These are phyloP conservation scores for Halichoeres trimaculatus DNA, from an alignment of 2,113 vertebrate species.

Conservation along the genomic window DNA sequence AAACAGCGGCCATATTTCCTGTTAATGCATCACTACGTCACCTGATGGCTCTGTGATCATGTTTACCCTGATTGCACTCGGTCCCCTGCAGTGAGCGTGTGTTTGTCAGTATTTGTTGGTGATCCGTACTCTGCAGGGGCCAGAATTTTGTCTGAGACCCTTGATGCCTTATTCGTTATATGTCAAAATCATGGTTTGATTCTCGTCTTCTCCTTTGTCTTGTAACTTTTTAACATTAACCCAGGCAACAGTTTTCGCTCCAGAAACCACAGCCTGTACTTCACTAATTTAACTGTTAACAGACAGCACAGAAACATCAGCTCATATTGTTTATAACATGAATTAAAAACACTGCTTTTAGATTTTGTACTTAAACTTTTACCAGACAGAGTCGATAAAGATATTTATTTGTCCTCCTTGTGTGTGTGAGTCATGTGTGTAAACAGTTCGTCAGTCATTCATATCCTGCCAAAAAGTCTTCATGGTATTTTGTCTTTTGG, in stretches of 20 bases:
- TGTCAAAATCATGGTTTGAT: slow-evolving; percentile 32
- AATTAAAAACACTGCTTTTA: slow-evolving; percentile 1
- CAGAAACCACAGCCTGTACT: background rate
- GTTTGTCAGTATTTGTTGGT: slow-evolving; percentile 6
- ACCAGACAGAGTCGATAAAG: background rate
- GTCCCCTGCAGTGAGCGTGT: slow-evolving; percentile 10
- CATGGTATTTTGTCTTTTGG: background rate
- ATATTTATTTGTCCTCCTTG: slow-evolving; percentile 37
- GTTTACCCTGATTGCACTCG: slow-evolving; percentile 39
- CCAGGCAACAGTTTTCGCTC: slow-evolving; percentile 1
- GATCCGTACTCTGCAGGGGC: slow-evolving; percentile 9
- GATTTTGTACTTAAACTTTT: background rate
- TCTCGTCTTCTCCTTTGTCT: slow-evolving; percentile 4
- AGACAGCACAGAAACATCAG: background rate
- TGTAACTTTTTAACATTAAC: slow-evolving; percentile 13
- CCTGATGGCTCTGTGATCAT: background rate
- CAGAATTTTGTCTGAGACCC: slow-evolving; percentile 22
- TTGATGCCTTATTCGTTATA: slow-evolving; percentile 61
- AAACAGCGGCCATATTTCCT: background rate
- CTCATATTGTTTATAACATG: no score
- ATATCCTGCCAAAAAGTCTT: background rate
- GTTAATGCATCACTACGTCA: slow-evolving; percentile 4
- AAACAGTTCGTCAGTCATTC: background rate
- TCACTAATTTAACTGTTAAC: background rate
- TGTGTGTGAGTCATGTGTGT: slow-evolving; percentile 16